Conservation (phyloP, 2,797 vertebrate genomes). For the Xyrichtys novacula region DNA sequence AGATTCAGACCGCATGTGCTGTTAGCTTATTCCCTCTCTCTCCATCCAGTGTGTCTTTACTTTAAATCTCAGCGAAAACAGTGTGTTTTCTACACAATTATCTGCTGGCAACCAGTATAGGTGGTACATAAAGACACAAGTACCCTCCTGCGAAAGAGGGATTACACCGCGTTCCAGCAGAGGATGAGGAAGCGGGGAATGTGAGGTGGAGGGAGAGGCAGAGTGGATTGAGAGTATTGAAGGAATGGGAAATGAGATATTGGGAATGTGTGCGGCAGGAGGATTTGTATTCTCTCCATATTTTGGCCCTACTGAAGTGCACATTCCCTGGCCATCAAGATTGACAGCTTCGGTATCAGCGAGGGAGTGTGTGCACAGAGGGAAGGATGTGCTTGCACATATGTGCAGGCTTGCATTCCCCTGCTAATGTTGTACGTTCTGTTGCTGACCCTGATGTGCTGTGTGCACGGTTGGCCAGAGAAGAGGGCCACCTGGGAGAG, state of each 20-base stretch:
- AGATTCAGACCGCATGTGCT: slow-evolving; percentile 46
- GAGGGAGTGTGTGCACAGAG: slow-evolving; percentile 43
- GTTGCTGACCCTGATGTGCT: slow-evolving; percentile 67
- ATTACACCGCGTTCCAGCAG: slow-evolving; percentile 41
- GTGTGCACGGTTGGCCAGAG: slow-evolving; percentile 69
- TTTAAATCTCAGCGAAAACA: slow-evolving; percentile 62
- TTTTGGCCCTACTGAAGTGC: slow-evolving; percentile 63
- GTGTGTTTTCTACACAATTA: slow-evolving; percentile 60
- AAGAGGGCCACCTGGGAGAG: slow-evolving; percentile 53
- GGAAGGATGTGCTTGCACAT: slow-evolving; percentile 37
- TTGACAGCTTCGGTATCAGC: slow-evolving; percentile 74
- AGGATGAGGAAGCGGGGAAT: slow-evolving; percentile 23
- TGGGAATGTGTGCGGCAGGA: slow-evolving; percentile 9
- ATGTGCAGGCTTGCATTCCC: slow-evolving; percentile 56
- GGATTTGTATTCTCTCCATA: slow-evolving; percentile 70
- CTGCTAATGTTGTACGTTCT: slow-evolving; percentile 73
- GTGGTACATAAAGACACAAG: slow-evolving; percentile 52
- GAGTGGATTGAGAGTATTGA: slow-evolving; percentile 1
- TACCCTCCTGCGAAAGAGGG: slow-evolving; percentile 48
- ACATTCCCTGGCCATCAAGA: slow-evolving; percentile 68
- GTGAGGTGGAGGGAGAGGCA: slow-evolving; percentile 20
- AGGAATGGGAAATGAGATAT: slow-evolving; percentile 17
- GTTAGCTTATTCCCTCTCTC: slow-evolving; percentile 4
- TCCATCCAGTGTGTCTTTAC: background rate
- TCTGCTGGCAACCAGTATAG: slow-evolving; percentile 42